These are phyloP conservation scores for Gambusia holbrooki DNA, from an alignment of 2,113 vertebrate genomes.

Conservation along the genomic window DNA sequence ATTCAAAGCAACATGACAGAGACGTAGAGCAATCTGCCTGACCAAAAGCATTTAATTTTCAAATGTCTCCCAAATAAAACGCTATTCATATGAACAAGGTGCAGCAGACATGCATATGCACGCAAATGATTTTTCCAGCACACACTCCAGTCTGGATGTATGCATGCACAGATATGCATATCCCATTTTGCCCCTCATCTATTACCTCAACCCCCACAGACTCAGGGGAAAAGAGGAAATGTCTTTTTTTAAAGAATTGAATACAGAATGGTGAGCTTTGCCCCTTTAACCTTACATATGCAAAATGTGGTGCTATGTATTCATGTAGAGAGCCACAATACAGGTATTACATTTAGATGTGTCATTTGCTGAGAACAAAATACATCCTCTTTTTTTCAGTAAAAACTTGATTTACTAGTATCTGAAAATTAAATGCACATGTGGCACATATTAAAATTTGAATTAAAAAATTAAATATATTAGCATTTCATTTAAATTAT, in stretches of 20 bases:
- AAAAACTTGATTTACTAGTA: neutral
- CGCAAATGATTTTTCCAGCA: conserved; percentile 50
- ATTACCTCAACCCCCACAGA: conserved; percentile 56
- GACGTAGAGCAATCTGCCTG: conserved; percentile 92
- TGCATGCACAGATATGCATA: conserved; percentile 44
- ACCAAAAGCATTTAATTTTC: conserved; percentile 98
- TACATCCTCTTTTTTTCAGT: neutral
- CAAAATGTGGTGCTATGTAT: conserved; percentile 61
- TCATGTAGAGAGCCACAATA: conserved; percentile 70
- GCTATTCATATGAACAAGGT: conserved; percentile 90
- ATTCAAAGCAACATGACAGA: conserved; percentile 95
- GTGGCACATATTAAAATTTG: too few relatives aligned
- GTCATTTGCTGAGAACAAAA: conserved; percentile 48
- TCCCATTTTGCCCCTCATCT: conserved; percentile 42
- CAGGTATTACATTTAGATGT: conserved; percentile 74
- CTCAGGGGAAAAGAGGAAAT: conserved; percentile 64
- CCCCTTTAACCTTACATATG: conserved; percentile 78
- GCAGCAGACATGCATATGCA: conserved; percentile 31
- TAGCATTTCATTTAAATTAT: too few relatives aligned
- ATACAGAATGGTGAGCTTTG: conserved; percentile 71
- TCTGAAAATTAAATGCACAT: neutral
- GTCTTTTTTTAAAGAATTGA: conserved; percentile 68
- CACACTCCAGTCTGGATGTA: conserved; percentile 33
- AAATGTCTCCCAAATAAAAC: conserved; percentile 93
- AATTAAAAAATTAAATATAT: too few relatives aligned